A percentile compares a stretch with the other conserved stretches of the same genome.
phyloP scores from a whole-genome alignment of 2,888 invertebrate genomes.

The Caenorhabditis uteleia region DNA sequence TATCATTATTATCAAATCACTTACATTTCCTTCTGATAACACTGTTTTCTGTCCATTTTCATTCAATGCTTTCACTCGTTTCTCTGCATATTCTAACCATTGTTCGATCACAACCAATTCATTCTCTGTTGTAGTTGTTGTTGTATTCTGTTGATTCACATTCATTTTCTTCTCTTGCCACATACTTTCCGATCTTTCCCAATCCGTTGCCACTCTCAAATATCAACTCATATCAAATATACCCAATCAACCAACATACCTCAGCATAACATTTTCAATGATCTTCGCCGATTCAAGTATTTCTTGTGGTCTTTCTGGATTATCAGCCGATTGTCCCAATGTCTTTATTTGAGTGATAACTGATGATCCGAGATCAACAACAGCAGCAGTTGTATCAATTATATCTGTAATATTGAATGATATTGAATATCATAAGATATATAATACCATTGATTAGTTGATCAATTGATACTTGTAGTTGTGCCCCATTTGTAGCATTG shows the following conservation, averaged over 20 bases:
- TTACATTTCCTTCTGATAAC: conserved; percentile 48
- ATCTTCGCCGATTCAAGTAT: conserved; percentile 72
- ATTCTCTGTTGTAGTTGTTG: conserved; percentile 30
- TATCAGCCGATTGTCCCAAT: conserved; percentile 80
- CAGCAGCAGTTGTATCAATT: conserved; percentile 81
- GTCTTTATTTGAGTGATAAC: conserved; percentile 80
- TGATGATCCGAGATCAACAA: conserved; percentile 79
- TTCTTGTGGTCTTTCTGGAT: conserved; percentile 74
- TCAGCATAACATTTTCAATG: conserved; percentile 70
- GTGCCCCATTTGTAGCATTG: conserved; percentile 16
- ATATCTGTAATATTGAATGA: conserved; percentile 72
- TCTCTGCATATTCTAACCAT: conserved; percentile 49
- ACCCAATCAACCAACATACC: conserved; percentile 30
- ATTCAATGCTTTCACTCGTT: conserved; percentile 48
- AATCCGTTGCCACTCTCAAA: conserved; percentile 58
- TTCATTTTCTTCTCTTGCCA: conserved; percentile 43
- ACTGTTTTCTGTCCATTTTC: conserved; percentile 46
- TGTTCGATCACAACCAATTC: conserved; percentile 43
- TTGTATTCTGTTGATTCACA: conserved; percentile 6
- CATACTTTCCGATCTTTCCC: conserved; percentile 57
- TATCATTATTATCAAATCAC: neutral
- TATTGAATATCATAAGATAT: neutral
- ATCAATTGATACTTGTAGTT: conserved; percentile 22
- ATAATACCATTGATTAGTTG: conserved; percentile 27
- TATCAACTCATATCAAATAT: neutral